These are phyloP conservation scores for Bacillus rossius DNA, from an alignment of 1,140 invertebrate species.

Conservation along the genomic window DNA sequence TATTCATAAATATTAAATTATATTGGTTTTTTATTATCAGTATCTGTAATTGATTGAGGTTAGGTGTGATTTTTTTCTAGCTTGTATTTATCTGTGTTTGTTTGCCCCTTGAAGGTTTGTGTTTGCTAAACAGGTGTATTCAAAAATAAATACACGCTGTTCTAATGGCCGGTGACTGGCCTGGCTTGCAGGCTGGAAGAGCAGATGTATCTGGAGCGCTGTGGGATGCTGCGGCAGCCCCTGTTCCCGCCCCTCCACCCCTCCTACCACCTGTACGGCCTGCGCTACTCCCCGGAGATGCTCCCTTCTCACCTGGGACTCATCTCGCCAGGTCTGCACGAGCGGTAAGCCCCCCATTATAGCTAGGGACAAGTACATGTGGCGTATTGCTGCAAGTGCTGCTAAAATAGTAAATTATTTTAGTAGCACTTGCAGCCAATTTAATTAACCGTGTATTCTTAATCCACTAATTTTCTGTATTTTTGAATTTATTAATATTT, in stretches of 20 bases:
- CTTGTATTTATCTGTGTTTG: background rate
- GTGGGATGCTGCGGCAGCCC: slow-evolving; percentile 58
- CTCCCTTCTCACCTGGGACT: slow-evolving; percentile 37
- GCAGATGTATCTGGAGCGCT: slow-evolving; percentile 69
- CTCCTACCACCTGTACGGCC: slow-evolving; percentile 24
- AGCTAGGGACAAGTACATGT: no score
- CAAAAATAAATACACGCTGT: no score
- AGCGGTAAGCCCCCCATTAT: slow-evolving; percentile 49
- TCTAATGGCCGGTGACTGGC: no score
- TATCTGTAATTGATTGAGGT: background rate
- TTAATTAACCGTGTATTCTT: no score
- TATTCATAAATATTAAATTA: no score
- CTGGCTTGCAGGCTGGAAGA: slow-evolving; percentile 56
- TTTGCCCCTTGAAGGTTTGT: no score
- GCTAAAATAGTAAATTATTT: no score
- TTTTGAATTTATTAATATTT: no score
- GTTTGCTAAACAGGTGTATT: no score
- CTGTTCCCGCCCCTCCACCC: slow-evolving; percentile 38
- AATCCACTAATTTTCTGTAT: no score
- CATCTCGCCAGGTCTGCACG: slow-evolving; percentile 53
- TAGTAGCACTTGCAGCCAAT: no score
- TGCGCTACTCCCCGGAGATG: slow-evolving; percentile 22
- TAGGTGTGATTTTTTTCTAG: background rate
- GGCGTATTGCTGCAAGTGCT: no score
- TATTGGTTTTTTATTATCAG: background rate